Conservation (phyloP, 1,140 invertebrate species). For the Trichomalopsis sarcophagae region DNA sequence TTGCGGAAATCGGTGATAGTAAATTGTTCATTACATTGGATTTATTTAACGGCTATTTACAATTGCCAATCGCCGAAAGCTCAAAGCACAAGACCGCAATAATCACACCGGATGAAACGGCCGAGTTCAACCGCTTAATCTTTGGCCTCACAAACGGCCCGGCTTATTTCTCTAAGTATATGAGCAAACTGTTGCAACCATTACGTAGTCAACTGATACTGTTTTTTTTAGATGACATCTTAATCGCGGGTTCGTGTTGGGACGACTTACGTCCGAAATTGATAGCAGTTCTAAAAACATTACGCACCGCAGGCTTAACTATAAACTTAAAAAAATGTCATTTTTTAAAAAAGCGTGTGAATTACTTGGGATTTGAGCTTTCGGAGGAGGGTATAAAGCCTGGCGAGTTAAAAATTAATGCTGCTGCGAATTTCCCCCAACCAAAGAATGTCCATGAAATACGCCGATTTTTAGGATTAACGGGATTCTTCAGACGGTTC, state of each 20-base stretch:
- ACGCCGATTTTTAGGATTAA: constrained; percentile 64
- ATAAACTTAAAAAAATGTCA: constrained; percentile 53
- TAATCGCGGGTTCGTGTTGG: constrained; percentile 42
- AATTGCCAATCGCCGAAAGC: constrained; percentile 45
- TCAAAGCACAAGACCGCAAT: constrained; percentile 51
- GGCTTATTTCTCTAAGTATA: constrained; percentile 50
- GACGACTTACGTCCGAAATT: constrained; percentile 28
- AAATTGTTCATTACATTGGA: constrained; percentile 48
- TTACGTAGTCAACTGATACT: constrained; percentile 43
- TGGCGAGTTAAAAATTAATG: constrained; percentile 59
- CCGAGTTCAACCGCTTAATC: constrained; percentile 41
- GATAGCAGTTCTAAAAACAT: constrained; percentile 38
- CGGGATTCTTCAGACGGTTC: constrained; percentile 64
- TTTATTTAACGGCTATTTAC: constrained; percentile 52
- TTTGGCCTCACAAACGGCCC: constrained; percentile 54
- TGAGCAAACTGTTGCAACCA: constrained; percentile 35
- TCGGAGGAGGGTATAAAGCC: constrained; percentile 53
- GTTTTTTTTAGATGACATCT: constrained; percentile 53
- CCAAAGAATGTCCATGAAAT: constrained; percentile 62
- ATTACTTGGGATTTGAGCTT: constrained; percentile 49
- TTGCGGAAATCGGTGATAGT: constrained; percentile 5
- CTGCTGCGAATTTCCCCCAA: constrained; percentile 58
- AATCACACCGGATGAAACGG: constrained; percentile 52
- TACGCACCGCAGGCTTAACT: constrained; percentile 47
- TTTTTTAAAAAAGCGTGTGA: constrained; percentile 41